Percentiles rank a stretch among this genome's conserved stretches.
phyloP scores from a whole-genome alignment of 2,888 invertebrate genomes.

The Protodeltote pygarga region DNA sequence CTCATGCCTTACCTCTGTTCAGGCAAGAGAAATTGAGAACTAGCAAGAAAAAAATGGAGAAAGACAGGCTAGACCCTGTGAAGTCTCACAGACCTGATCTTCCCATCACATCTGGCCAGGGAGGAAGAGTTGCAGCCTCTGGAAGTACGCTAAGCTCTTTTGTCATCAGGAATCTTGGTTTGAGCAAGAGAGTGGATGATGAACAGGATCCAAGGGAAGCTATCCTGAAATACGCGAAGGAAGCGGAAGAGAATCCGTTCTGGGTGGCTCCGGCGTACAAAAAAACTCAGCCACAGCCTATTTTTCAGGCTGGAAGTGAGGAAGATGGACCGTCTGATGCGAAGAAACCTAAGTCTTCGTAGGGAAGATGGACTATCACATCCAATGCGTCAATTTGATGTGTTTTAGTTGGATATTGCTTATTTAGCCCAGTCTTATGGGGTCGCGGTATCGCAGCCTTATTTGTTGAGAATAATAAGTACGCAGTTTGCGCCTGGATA shows the following conservation, averaged over 20 bases:
- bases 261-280: constrained; percentile 98
- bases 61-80: constrained; percentile 94
- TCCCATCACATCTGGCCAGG: constrained; percentile 95
- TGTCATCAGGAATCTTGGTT: constrained; percentile 97
- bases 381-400: too few relatives aligned
- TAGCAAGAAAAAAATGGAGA: constrained; percentile 96
- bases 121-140: constrained; percentile 97
- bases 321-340: constrained; percentile 83
- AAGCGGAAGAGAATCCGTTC: constrained; percentile 98
- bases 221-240: constrained; percentile 97
- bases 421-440: too few relatives aligned
- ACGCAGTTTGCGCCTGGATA: too few relatives aligned
- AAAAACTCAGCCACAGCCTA: constrained; percentile 94
- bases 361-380: constrained; percentile 3
- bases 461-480: too few relatives aligned
- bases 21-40: constrained; percentile 96
- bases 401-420: too few relatives aligned
- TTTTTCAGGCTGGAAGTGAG: constrained; percentile 89
- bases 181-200: constrained; percentile 96
- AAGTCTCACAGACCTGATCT: constrained; percentile 94
- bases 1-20: constrained; percentile 98
- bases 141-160: constrained; percentile 98
- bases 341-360: constrained; percentile 82
- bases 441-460: too few relatives aligned
- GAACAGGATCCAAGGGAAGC: constrained; percentile 98